Conservation (phyloP, 2,888 invertebrate species). For the Heliconius ismenius region DNA sequence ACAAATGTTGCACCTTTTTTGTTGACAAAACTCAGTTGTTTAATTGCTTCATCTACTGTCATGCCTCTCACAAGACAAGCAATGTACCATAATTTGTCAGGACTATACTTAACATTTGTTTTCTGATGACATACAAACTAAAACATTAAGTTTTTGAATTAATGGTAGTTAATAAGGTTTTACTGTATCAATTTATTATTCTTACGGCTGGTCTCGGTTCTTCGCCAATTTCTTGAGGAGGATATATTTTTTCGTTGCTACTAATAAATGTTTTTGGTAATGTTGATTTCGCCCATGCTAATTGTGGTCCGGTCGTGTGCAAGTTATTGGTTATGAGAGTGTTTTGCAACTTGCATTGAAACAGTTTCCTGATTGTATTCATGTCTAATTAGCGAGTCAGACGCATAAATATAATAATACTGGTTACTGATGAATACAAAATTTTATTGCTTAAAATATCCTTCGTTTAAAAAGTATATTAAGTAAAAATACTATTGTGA, state of each 20-base stretch:
- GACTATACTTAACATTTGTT: constrained; percentile 93
- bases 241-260: constrained; percentile 89
- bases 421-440: background rate
- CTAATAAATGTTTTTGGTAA: constrained; percentile 82
- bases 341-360: constrained; percentile 25
- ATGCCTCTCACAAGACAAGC: constrained; percentile 94
- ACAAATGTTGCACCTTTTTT: constrained; percentile 89
- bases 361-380: constrained; percentile 42
- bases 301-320: constrained; percentile 57
- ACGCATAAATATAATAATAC: background rate
- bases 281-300: constrained; percentile 66
- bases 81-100: constrained; percentile 96
- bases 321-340: constrained; percentile 45
- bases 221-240: constrained; percentile 88
- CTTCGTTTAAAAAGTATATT: background rate
- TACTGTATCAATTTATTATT: constrained; percentile 44
- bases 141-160: constrained; percentile 48
- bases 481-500: background rate
- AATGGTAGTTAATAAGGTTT: background rate
- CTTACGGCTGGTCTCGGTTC: constrained; percentile 92
- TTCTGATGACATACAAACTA: constrained; percentile 95
- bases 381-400: constrained; percentile 30
- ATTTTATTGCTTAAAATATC: background rate
- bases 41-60: constrained; percentile 96
- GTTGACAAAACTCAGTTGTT: constrained; percentile 91